Evolutionary conservation across 2,888 invertebrate genomes (phyloP).

Genomic region (Quadriops clusia): DNA sequence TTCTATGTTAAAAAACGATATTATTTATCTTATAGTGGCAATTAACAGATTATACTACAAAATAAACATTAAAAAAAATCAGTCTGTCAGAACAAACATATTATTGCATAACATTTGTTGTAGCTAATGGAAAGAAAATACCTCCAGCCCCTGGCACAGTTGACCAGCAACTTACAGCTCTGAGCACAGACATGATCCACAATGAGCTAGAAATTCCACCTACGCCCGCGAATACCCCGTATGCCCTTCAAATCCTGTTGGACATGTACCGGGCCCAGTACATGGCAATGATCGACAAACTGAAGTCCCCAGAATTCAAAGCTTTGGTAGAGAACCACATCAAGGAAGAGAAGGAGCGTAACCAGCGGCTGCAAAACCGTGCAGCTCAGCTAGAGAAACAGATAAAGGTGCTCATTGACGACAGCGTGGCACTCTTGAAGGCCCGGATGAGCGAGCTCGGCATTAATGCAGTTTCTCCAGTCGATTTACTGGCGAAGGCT

Average conservation of each 20-base stretch:
- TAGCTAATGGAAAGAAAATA: constrained; percentile 53
- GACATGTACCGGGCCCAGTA: constrained; percentile 81
- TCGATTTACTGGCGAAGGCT: constrained; percentile 73
- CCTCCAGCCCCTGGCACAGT: constrained; percentile 87
- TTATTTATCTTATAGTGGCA: too few relatives aligned
- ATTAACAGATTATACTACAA: too few relatives aligned
- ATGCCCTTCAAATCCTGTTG: constrained; percentile 74
- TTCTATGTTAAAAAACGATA: too few relatives aligned
- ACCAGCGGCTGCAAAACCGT: constrained; percentile 68
- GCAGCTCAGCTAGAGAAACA: constrained; percentile 88
- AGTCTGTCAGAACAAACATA: too few relatives aligned
- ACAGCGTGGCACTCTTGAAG: constrained; percentile 80
- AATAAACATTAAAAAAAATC: too few relatives aligned
- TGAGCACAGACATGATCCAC: constrained; percentile 63
- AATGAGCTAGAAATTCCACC: constrained; percentile 73
- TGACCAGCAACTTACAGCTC: constrained; percentile 75
- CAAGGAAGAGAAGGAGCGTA: constrained; percentile 72
- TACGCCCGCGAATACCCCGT: constrained; percentile 67
- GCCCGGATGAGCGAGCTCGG: constrained; percentile 85
- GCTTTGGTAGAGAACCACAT: constrained; percentile 62
- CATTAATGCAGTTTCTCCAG: constrained; percentile 75
- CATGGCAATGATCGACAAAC: constrained; percentile 69
- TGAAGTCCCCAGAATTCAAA: constrained; percentile 70
- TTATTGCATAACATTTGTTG: too few relatives aligned
- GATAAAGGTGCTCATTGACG: constrained; percentile 82